Conservation (phyloP, 2,113 vertebrate genomes). For the Amazona vittata region DNA sequence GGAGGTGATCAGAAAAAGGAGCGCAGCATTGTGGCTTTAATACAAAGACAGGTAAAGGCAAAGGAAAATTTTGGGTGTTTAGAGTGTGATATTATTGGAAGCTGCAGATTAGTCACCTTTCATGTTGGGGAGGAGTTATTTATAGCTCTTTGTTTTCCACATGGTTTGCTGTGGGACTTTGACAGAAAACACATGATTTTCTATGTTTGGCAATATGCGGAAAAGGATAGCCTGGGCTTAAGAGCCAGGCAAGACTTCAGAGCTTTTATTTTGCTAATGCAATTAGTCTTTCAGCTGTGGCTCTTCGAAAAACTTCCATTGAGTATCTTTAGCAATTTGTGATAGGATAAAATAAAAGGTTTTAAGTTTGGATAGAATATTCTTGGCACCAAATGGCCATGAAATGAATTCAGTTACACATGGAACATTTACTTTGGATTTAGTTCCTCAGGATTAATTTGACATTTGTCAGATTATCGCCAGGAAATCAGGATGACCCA, state of each 20-base stretch:
- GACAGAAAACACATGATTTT: constrained; percentile 42
- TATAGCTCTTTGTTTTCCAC: constrained; percentile 48
- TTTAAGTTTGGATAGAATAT: neutral
- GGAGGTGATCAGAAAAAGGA: neutral
- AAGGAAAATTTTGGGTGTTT: neutral
- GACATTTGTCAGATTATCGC: neutral
- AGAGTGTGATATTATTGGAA: neutral
- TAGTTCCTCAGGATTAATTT: neutral
- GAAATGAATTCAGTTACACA: neutral
- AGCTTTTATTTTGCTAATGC: neutral
- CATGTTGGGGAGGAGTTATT: constrained; percentile 25
- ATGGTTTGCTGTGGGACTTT: neutral
- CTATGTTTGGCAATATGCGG: neutral
- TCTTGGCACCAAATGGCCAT: neutral
- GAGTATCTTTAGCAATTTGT: neutral
- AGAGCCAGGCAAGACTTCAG: neutral
- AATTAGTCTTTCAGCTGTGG: neutral
- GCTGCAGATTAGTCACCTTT: constrained; percentile 8
- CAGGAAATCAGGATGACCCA: neutral
- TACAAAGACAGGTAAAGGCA: neutral
- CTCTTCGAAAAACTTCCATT: neutral
- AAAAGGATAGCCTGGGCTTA: neutral
- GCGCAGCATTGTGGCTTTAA: neutral
- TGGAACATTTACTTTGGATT: neutral
- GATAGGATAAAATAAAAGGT: neutral